These are phyloP conservation scores for Sesia bembeciformis DNA, from an alignment of 2,888 invertebrate species.

Conservation along the genomic window DNA sequence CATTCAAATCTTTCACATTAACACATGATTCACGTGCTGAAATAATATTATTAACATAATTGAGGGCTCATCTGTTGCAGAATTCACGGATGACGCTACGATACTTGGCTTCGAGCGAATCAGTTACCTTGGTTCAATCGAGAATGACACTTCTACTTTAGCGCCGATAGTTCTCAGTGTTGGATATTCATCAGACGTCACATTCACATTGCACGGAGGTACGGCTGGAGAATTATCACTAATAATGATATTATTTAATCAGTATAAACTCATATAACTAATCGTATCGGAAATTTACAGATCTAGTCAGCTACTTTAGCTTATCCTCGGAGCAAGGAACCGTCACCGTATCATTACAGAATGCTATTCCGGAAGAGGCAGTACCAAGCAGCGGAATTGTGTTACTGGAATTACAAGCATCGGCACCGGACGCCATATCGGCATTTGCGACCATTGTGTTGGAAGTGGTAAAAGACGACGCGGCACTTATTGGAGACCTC, in stretches of 20 bases:
- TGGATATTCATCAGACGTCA: slow-evolving; percentile 9
- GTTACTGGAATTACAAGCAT: slow-evolving; percentile 14
- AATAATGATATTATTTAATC: too few relatives aligned
- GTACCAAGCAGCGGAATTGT: slow-evolving; percentile 14
- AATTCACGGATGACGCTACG: slow-evolving; percentile 4
- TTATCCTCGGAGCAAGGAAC: slow-evolving; percentile 3
- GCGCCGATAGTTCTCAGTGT: slow-evolving; percentile 9
- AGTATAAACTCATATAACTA: too few relatives aligned
- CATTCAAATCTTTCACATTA: too few relatives aligned
- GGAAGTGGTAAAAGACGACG: slow-evolving; percentile 4
- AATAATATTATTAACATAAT: too few relatives aligned
- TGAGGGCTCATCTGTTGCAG: background rate
- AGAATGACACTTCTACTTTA: slow-evolving; percentile 4
- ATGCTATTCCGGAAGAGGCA: slow-evolving; percentile 11
- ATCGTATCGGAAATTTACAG: slow-evolving; percentile 4
- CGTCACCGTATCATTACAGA: slow-evolving; percentile 9
- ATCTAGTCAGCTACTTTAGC: slow-evolving; percentile 7
- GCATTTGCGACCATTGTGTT: slow-evolving; percentile 12
- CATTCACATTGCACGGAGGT: slow-evolving; percentile 11
- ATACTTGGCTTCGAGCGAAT: slow-evolving; percentile 10
- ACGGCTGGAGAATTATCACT: background rate
- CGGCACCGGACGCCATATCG: slow-evolving; percentile 9
- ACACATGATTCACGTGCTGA: too few relatives aligned
- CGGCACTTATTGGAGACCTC: slow-evolving; percentile 1
- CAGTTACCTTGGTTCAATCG: slow-evolving; percentile 10